These are phyloP conservation scores for Agrypnus murinus DNA, from an alignment of 2,888 invertebrate species.

Conservation along the genomic window DNA sequence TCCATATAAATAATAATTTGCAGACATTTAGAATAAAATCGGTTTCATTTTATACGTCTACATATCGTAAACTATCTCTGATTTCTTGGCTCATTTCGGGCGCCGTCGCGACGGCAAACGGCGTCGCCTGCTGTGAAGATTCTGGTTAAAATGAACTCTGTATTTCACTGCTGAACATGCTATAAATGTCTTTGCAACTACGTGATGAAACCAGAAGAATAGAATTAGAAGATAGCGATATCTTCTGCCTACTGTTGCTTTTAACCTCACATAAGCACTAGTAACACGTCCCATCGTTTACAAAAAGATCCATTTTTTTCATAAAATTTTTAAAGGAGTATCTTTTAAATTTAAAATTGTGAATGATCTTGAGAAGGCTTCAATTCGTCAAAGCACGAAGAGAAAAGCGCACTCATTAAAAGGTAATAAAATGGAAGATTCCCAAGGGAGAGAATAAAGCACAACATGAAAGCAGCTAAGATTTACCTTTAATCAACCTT, in stretches of 20 bases:
- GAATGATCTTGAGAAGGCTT: conserved; percentile 13
- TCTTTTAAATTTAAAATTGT: neutral
- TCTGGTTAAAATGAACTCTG: conserved; percentile 56
- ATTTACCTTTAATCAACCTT: conserved; percentile 55
- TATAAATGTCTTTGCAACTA: conserved; percentile 56
- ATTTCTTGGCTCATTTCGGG: conserved; percentile 24
- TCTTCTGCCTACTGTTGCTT: conserved; percentile 5
- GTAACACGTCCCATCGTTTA: no score
- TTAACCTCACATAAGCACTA: neutral
- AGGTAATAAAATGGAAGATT: conserved; percentile 54
- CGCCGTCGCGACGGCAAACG: conserved; percentile 44
- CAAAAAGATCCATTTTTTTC: no score
- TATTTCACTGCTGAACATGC: conserved; percentile 57
- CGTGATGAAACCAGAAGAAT: conserved; percentile 56
- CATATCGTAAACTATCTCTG: conserved; percentile 23
- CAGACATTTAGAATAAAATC: conserved; percentile 5
- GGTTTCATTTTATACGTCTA: neutral
- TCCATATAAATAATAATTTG: no score
- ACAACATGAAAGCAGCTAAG: conserved; percentile 53
- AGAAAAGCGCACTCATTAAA: conserved; percentile 51
- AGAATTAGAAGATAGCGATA: conserved; percentile 48
- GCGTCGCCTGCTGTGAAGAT: conserved; percentile 52
- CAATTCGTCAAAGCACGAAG: conserved; percentile 28
- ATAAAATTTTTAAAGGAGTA: conserved; percentile 2
- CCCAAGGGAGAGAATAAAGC: conserved; percentile 50